Evolutionary conservation across 2,888 invertebrate genomes (phyloP).

Genomic region (Dryomyza anilis): DNA sequence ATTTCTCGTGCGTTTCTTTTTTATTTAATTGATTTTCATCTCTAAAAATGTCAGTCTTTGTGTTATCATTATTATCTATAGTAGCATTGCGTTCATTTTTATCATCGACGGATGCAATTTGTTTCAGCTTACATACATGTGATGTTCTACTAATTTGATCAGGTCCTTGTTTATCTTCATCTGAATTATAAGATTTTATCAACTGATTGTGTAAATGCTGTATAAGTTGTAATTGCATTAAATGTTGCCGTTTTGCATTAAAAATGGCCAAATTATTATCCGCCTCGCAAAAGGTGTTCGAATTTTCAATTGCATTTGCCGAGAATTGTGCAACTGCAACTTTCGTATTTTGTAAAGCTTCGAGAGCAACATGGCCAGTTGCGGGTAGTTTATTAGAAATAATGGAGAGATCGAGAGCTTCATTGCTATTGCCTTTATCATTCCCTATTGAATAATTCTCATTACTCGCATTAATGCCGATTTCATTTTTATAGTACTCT

Average conservation of each 20-base stretch:
- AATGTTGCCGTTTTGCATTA: constrained; percentile 93
- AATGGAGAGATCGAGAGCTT: constrained; percentile 56
- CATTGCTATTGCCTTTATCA: constrained; percentile 46
- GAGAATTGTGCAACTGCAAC: constrained; percentile 85
- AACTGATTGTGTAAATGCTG: constrained; percentile 92
- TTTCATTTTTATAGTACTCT: neutral
- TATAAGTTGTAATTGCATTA: constrained; percentile 91
- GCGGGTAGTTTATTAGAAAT: constrained; percentile 46
- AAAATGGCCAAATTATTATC: constrained; percentile 87
- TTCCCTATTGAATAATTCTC: constrained; percentile 12
- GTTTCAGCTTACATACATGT: constrained; percentile 18
- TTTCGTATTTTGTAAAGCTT: constrained; percentile 90
- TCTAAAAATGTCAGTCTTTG: constrained; percentile 51
- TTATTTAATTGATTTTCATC: constrained; percentile 35
- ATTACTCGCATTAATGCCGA: neutral
- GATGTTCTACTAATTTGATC: constrained; percentile 13
- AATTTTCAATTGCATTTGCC: constrained; percentile 81
- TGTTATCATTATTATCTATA: constrained; percentile 38
- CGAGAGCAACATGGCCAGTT: constrained; percentile 81
- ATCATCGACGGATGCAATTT: neutral
- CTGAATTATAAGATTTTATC: constrained; percentile 43
- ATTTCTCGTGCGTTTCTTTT: constrained; percentile 18
- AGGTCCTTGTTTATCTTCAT: constrained; percentile 13
- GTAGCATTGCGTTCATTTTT: constrained; percentile 6
- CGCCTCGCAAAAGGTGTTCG: constrained; percentile 77